Evolutionary conservation across 1,140 invertebrate species (phyloP).

Genomic region (Chironomus tepperi): DNA sequence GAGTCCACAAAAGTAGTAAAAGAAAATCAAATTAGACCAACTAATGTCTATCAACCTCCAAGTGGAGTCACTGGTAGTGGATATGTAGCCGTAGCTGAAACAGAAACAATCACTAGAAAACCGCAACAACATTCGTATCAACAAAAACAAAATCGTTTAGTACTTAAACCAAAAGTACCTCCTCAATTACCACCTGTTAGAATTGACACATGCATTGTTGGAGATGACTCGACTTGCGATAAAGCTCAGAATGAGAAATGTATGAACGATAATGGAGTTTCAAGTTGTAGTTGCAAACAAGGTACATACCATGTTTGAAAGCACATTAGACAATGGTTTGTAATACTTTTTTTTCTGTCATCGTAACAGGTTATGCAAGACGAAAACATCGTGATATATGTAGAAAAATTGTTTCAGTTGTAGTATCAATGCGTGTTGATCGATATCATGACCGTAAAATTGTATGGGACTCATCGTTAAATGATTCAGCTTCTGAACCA

Average conservation of each 20-base stretch:
- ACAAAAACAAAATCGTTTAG: neutral
- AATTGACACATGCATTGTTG: conserved; percentile 91
- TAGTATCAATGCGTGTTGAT: conserved; percentile 73
- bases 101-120: conserved; percentile 34
- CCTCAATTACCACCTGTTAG: conserved; percentile 52
- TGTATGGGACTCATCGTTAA: conserved; percentile 63
- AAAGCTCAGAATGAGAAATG: conserved; percentile 78
- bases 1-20: neutral
- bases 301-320: conserved; percentile 36
- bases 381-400: conserved; percentile 69
- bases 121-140: conserved; percentile 30
- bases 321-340: too few species aligned
- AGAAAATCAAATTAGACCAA: conserved; percentile 27
- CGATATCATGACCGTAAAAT: conserved; percentile 69
- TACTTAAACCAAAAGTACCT: neutral
- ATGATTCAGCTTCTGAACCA: conserved; percentile 65
- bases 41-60: conserved; percentile 34
- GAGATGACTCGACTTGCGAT: conserved; percentile 87
- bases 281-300: conserved; percentile 80
- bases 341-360: too few species aligned
- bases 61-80: conserved; percentile 41
- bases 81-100: conserved; percentile 40
- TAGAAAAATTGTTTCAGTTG: conserved; percentile 67
- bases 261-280: conserved; percentile 80
- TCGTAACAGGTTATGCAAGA: conserved; percentile 57